Evolutionary conservation across 2,797 vertebrate genomes (phyloP).

Genomic region (Champsocephalus gunnari): DNA sequence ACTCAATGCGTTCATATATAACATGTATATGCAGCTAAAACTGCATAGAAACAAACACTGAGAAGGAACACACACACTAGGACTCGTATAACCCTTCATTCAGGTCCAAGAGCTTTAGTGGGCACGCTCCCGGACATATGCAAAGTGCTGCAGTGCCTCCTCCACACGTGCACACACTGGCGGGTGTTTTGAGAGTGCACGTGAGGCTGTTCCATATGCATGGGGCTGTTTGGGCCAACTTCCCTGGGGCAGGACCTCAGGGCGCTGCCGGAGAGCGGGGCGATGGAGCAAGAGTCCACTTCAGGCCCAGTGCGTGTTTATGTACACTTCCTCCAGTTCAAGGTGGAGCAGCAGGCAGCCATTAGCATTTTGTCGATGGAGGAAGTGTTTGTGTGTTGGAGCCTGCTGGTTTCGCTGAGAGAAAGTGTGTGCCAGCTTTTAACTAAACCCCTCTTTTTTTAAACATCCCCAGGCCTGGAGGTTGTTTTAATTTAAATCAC

Average conservation of each 20-base stretch:
- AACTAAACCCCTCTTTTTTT: slow-evolving; percentile 22
- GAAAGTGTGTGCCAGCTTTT: slow-evolving; percentile 28
- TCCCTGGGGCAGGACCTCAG: slow-evolving; percentile 66
- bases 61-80: background rate
- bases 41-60: slow-evolving; percentile 37
- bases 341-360: slow-evolving; percentile 23
- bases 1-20: slow-evolving; percentile 33
- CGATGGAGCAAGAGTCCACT: slow-evolving; percentile 64
- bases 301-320: slow-evolving; percentile 52
- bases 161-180: slow-evolving; percentile 38
- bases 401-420: slow-evolving; percentile 21
- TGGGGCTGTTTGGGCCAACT: slow-evolving; percentile 60
- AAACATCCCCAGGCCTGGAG: slow-evolving; percentile 30
- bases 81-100: slow-evolving; percentile 30
- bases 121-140: slow-evolving; percentile 61
- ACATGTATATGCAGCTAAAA: slow-evolving; percentile 32
- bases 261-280: slow-evolving; percentile 62
- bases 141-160: slow-evolving; percentile 55
- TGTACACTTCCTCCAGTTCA: slow-evolving; percentile 22
- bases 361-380: slow-evolving; percentile 44
- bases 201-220: slow-evolving; percentile 79
- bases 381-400: background rate
- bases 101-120: slow-evolving; percentile 44
- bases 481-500: too few relatives aligned
- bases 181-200: slow-evolving; percentile 45